A percentile compares a stretch with the other conserved stretches of the same genome.
phyloP scores from a whole-genome alignment of 2,113 vertebrate genomes.

The Mormoops blainvillei region DNA sequence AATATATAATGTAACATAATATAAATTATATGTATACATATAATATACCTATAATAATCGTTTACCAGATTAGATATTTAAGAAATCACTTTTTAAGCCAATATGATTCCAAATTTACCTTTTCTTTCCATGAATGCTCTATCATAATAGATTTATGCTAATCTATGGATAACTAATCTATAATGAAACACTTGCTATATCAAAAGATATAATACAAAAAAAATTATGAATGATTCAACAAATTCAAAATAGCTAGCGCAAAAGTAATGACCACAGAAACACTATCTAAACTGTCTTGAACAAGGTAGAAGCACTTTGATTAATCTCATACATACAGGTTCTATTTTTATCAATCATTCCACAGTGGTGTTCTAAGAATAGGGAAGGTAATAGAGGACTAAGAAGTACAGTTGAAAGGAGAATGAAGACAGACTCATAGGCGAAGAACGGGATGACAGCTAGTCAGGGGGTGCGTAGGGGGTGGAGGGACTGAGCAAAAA shows the following conservation, averaged over 20 bases:
- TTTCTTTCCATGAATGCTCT: neutral
- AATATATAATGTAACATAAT: neutral
- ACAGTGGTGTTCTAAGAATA: neutral
- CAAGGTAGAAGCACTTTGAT: neutral
- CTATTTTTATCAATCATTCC: neutral
- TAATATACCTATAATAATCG: neutral
- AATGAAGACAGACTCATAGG: no score
- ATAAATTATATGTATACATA: neutral
- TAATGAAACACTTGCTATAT: neutral
- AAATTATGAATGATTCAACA: neutral
- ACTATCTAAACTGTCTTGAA: neutral
- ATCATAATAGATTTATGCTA: neutral
- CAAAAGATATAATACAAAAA: conserved; percentile 20
- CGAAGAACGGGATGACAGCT: no score
- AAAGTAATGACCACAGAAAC: neutral
- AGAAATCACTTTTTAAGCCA: neutral
- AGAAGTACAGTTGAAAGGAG: neutral
- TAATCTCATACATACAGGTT: neutral
- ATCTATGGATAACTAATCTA: neutral
- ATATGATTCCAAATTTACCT: neutral
- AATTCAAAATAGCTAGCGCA: neutral
- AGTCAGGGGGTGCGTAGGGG: no score
- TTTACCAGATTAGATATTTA: neutral
- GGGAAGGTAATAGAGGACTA: neutral
- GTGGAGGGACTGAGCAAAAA: no score